These are phyloP conservation scores for Dolomedes plantarius DNA, from an alignment of 2,888 invertebrate genomes.

Conservation along the genomic window DNA sequence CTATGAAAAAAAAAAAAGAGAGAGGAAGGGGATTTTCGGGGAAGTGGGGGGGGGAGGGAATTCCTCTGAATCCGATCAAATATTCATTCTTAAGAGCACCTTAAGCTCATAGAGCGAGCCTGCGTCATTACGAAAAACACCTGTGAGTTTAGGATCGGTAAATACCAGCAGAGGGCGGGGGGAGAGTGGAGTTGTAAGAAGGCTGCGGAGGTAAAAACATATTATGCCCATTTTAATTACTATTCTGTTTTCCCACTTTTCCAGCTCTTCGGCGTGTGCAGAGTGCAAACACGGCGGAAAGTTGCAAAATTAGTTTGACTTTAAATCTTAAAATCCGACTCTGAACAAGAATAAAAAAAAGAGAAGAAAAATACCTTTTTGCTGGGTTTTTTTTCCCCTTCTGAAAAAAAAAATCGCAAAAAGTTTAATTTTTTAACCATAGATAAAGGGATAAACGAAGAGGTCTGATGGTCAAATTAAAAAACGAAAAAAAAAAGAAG, in stretches of 20 bases:
- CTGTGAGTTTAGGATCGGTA: slow-evolving; percentile 69
- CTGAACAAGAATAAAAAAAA: slow-evolving; percentile 33
- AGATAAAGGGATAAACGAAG: slow-evolving; percentile 62
- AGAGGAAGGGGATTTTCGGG: background rate
- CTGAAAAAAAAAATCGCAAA: slow-evolving; percentile 6
- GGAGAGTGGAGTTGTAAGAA: slow-evolving; percentile 59
- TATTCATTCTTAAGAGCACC: slow-evolving; percentile 70
- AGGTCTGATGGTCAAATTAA: slow-evolving; percentile 56
- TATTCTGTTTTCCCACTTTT: slow-evolving; percentile 65
- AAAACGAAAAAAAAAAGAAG: slow-evolving; percentile 24
- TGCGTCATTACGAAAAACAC: slow-evolving; percentile 69
- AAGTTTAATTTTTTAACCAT: slow-evolving; percentile 58
- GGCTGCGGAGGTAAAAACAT: slow-evolving; percentile 69
- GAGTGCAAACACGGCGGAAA: slow-evolving; percentile 68
- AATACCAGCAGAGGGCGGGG: slow-evolving; percentile 38
- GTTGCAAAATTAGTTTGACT: slow-evolving; percentile 71
- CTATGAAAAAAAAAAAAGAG: background rate
- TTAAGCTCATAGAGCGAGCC: slow-evolving; percentile 57
- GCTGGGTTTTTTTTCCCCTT: background rate
- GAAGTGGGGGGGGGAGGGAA: slow-evolving; percentile 11
- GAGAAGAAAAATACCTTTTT: background rate
- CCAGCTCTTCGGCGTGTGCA: slow-evolving; percentile 22
- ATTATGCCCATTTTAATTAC: slow-evolving; percentile 71
- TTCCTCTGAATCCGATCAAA: slow-evolving; percentile 56
- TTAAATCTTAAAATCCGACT: slow-evolving; percentile 65